phyloP scores from a whole-genome alignment of 2,888 invertebrate species.

The Oxytorus armatus region DNA sequence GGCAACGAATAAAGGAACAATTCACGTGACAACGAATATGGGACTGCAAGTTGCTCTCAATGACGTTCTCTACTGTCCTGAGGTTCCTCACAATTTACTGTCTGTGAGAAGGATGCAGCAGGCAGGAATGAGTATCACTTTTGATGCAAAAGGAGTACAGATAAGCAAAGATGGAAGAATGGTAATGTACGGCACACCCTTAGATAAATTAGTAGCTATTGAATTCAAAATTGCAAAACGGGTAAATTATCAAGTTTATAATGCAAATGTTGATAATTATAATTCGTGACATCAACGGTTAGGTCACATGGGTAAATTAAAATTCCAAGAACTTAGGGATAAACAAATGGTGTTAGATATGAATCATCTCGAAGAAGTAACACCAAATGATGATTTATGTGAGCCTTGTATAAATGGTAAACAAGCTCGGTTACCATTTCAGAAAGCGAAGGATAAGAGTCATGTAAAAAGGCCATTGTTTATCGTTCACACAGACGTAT shows the following conservation, averaged over 20 bases:
- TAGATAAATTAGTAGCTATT: slow-evolving; percentile 68
- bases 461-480: slow-evolving; percentile 16
- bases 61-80: slow-evolving; percentile 74
- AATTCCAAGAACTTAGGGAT: slow-evolving; percentile 2
- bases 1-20: slow-evolving; percentile 74
- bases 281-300: slow-evolving; percentile 19
- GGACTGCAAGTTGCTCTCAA: slow-evolving; percentile 65
- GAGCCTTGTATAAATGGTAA: slow-evolving; percentile 23
- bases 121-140: slow-evolving; percentile 75
- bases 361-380: background rate
- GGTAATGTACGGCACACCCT: slow-evolving; percentile 72
- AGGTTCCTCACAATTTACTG: slow-evolving; percentile 76
- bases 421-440: slow-evolving; percentile 5
- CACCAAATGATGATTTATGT: background rate
- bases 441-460: background rate
- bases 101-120: slow-evolving; percentile 74
- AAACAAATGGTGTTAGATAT: slow-evolving; percentile 1
- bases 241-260: slow-evolving; percentile 48
- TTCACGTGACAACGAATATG: slow-evolving; percentile 73
- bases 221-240: slow-evolving; percentile 52
- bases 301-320: slow-evolving; percentile 7
- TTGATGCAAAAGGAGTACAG: slow-evolving; percentile 73
- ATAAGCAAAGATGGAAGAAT: slow-evolving; percentile 67
- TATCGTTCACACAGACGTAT: slow-evolving; percentile 2
- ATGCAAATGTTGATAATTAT: slow-evolving; percentile 27